Base-by-base conservation (phyloP, 2,888 invertebrate genomes). In the Phaedon cochleariae region DNA sequence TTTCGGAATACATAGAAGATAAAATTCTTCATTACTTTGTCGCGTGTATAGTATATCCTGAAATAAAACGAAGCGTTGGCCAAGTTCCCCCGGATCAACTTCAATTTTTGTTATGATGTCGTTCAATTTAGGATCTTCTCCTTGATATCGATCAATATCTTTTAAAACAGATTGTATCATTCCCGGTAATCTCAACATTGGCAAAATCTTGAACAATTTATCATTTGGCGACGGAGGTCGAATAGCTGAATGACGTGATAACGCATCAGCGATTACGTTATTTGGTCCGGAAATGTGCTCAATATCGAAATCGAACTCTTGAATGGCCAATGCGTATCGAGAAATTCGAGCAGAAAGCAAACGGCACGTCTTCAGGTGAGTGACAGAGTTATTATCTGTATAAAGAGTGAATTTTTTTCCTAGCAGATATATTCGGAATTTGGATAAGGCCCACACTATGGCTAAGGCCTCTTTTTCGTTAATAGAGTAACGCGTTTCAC, bases 1-100 rank as follows among this genome's bases (percentile, higher is more conserved):
- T 34, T 37, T 1, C 17, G 60, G 52, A 21, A 60, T 21, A 60
- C 60, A 60, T 41, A 31, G 31, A n/a, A 49, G 17, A 52, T 60
- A 60, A 60, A 18, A 60, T 18, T 48, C 21, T 31, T 51, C 60
- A 26, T 60, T 31, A 48, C 37, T 22, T 22, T 52, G 49, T n/a
- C 60, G 52, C n/a, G 20, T 52, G 22, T 52, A 53, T 21, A 60
- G 37, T 21, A 60, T 37, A 52, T 37, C 34, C 12, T 52, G 34
- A 41, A 22, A 31, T 9, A 60, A 9, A 9, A 41, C 20, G 31
- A 51, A 59, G 10, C 59, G 20, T 21, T 51, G 17, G 0, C 49
- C n/a, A 10, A 48, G 1, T n/a, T n/a, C n/a, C n/a, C n/a, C n/a
- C n/a, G 20, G 10, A 15, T 48, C 49, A 15, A 29, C 31, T 12